phyloP scores from a whole-genome alignment of 2,113 vertebrate species.

The Dromaius novaehollandiae region DNA sequence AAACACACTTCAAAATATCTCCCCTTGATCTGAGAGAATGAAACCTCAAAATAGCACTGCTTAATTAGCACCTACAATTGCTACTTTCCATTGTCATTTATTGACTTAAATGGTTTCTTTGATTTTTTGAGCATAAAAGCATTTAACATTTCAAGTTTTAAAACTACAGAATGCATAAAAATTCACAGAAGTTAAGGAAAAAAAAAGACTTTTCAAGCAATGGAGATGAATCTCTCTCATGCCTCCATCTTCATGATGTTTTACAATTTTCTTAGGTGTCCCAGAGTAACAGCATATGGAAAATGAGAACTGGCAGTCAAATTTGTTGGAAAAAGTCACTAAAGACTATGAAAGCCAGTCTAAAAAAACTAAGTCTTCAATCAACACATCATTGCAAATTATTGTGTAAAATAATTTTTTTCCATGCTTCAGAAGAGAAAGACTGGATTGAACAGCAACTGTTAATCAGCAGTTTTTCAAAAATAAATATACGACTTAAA shows the following conservation, averaged over 20 bases:
- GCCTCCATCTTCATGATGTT: slow-evolving; percentile 16
- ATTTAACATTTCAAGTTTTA: not conserved
- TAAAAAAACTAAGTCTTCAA: slow-evolving; percentile 25
- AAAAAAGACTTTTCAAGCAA: not conserved
- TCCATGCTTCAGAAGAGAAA: not conserved
- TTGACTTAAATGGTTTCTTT: not conserved
- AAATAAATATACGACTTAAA: not conserved
- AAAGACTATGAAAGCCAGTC: not conserved
- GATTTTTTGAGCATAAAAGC: not conserved
- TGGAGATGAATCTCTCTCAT: not conserved
- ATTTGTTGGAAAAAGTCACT: not conserved
- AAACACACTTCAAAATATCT: not conserved
- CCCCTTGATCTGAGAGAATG: not conserved
- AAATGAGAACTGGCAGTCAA: slow-evolving; percentile 14
- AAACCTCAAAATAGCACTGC: not conserved
- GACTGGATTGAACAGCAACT: not conserved
- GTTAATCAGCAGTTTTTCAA: not conserved
- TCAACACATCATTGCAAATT: slow-evolving; percentile 21
- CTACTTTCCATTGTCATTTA: not conserved
- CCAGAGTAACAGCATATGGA: not conserved
- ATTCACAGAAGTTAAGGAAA: not conserved
- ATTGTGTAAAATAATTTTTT: not conserved
- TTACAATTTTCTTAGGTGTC: slow-evolving; percentile 40
- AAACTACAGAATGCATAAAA: not conserved
- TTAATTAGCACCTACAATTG: not conserved